A percentile compares a stretch with the other conserved stretches of the same genome.
Evolutionary conservation across 1,140 invertebrate genomes (phyloP).

Genomic region (Theocolax elegans): DNA sequence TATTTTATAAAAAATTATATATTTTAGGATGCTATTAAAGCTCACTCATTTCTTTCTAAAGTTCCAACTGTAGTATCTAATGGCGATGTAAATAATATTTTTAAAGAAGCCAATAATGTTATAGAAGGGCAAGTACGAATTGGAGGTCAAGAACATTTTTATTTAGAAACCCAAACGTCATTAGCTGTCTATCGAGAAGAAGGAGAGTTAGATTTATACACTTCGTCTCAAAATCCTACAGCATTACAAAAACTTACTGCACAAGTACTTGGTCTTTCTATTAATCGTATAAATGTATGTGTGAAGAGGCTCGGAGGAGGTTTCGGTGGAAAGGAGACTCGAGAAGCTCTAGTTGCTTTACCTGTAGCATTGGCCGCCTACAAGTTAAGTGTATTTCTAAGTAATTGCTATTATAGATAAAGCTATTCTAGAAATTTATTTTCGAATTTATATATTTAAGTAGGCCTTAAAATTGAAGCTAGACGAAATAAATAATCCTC

Average conservation of each 20-base stretch:
- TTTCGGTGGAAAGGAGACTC: slow-evolving; percentile 95
- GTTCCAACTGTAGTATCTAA: slow-evolving; percentile 68
- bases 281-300: slow-evolving; percentile 80
- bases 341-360: slow-evolving; percentile 72
- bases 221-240: slow-evolving; percentile 83
- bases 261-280: slow-evolving; percentile 77
- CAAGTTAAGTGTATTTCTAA: too few species aligned
- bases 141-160: slow-evolving; percentile 96
- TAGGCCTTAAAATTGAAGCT: too few species aligned
- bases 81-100: slow-evolving; percentile 76
- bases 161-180: slow-evolving; percentile 85
- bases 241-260: slow-evolving; percentile 81
- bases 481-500: too few species aligned
- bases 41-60: slow-evolving; percentile 74
- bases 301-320: slow-evolving; percentile 92
- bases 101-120: slow-evolving; percentile 72
- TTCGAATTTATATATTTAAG: too few species aligned
- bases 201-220: slow-evolving; percentile 87
- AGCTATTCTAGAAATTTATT: too few species aligned
- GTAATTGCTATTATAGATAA: too few species aligned
- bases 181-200: slow-evolving; percentile 83
- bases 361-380: slow-evolving; percentile 77
- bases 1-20: too few species aligned
- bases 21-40: slow-evolving; percentile 76
- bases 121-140: slow-evolving; percentile 80